Evolutionary conservation across 2,888 invertebrate genomes (phyloP).

Genomic region (Anticlea derivata): DNA sequence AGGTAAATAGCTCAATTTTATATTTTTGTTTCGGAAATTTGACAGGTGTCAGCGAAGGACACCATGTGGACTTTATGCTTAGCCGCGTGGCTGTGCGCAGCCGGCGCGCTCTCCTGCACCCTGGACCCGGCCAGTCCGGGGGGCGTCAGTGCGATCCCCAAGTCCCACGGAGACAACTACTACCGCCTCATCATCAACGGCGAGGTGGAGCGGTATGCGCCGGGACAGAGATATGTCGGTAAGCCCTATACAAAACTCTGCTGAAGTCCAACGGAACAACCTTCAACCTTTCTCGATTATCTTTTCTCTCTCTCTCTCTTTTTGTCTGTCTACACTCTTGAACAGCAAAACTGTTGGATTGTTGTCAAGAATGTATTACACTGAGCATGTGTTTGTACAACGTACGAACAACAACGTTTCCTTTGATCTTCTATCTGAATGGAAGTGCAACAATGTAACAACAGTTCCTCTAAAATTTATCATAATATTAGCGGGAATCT

Average conservation of each 20-base stretch:
- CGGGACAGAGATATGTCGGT: conserved; percentile 92
- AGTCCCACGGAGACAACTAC: conserved; percentile 93
- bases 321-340: no score
- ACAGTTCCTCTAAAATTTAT: neutral
- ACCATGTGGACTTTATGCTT: conserved; percentile 31
- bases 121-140: conserved; percentile 58
- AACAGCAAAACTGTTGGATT: no score
- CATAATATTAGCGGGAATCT: neutral
- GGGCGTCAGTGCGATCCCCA: conserved; percentile 47
- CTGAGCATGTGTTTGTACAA: no score
- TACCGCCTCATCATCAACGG: conserved; percentile 92
- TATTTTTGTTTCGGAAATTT: no score
- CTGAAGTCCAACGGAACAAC: no score
- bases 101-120: conserved; percentile 58
- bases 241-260: conserved; percentile 43
- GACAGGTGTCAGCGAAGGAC: neutral
- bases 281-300: no score
- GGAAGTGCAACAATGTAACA: neutral
- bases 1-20: no score
- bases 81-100: conserved; percentile 36
- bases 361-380: no score
- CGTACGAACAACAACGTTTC: neutral
- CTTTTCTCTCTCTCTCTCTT: no score
- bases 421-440: conserved; percentile 1
- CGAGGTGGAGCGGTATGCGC: conserved; percentile 91